phyloP scores from a whole-genome alignment of 92 coral and sea anemone species.

The Palythoa heliodiscus region DNA sequence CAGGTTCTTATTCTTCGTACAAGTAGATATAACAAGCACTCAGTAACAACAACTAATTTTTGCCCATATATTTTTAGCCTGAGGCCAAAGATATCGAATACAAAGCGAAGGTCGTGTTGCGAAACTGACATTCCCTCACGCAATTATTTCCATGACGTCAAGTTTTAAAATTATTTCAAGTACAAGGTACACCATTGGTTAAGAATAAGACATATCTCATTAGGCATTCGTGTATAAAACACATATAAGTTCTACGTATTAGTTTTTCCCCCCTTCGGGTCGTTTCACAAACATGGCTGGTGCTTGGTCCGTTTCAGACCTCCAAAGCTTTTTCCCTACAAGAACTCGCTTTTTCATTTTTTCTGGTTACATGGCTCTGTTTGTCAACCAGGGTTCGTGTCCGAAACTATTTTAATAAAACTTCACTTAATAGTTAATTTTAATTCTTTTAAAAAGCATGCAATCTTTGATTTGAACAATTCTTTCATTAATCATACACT shows the following conservation, averaged over 20 bases:
- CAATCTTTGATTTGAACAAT: neutral
- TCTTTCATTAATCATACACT: neutral
- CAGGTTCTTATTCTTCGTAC: too few species aligned
- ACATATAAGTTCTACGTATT: neutral
- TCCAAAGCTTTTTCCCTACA: slow-evolving; percentile 90
- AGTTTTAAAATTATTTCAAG: too few species aligned
- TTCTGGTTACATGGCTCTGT: slow-evolving; percentile 79
- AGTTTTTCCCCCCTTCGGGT: neutral
- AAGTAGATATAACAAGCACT: too few species aligned
- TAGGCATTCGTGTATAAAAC: too few species aligned
- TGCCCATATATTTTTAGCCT: too few species aligned
- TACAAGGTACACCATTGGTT: neutral
- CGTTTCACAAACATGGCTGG: slow-evolving; percentile 3
- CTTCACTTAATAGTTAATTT: neutral
- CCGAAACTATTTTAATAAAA: neutral
- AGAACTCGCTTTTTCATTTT: slow-evolving; percentile 83
- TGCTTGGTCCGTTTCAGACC: slow-evolving; percentile 57
- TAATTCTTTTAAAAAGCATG: neutral
- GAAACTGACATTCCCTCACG: too few species aligned
- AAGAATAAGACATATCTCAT: neutral
- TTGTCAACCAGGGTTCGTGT: slow-evolving; percentile 89
- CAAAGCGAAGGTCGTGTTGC: too few species aligned
- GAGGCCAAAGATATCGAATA: too few species aligned
- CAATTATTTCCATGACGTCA: too few species aligned
- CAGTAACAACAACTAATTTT: too few species aligned